These are phyloP conservation scores for Lamellibrachia columna DNA, from an alignment of 2,888 invertebrate genomes.

Conservation along the genomic window DNA sequence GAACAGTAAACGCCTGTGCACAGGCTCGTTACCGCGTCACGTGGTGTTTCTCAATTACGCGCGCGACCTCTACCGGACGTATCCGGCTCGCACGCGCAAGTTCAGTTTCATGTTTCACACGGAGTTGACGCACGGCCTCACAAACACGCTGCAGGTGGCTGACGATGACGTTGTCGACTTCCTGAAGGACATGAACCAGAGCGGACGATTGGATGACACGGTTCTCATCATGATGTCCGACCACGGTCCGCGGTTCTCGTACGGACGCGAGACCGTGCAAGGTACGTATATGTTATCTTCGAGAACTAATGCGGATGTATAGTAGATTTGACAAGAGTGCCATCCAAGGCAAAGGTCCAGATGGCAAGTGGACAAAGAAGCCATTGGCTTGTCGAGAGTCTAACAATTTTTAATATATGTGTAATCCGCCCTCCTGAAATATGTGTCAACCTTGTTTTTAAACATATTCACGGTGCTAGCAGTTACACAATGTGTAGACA, in stretches of 20 bases:
- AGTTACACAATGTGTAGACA: too few species aligned
- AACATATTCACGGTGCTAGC: too few species aligned
- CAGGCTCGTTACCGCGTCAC: conserved; percentile 79
- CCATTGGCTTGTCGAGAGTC: too few species aligned
- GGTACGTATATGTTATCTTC: conserved; percentile 67
- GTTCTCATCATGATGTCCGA: conserved; percentile 90
- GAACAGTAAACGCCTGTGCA: conserved; percentile 61
- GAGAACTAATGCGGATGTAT: too few species aligned
- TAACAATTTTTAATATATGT: too few species aligned
- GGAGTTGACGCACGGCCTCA: neutral
- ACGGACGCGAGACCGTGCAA: conserved; percentile 84
- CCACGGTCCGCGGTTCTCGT: conserved; percentile 84
- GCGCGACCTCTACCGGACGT: conserved; percentile 71
- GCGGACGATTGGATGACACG: conserved; percentile 79
- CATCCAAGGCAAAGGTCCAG: too few species aligned
- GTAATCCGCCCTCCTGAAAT: too few species aligned
- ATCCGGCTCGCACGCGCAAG: conserved; percentile 66
- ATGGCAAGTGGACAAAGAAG: too few species aligned
- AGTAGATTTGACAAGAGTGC: too few species aligned
- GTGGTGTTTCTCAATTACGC: conserved; percentile 65
- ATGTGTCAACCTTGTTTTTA: too few species aligned
- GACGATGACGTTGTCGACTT: neutral
- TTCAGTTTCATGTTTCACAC: conserved; percentile 9
- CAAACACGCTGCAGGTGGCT: neutral
- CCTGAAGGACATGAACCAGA: conserved; percentile 67